Conservation (phyloP, 2,888 invertebrate genomes). For the Eurytoma californica region DNA sequence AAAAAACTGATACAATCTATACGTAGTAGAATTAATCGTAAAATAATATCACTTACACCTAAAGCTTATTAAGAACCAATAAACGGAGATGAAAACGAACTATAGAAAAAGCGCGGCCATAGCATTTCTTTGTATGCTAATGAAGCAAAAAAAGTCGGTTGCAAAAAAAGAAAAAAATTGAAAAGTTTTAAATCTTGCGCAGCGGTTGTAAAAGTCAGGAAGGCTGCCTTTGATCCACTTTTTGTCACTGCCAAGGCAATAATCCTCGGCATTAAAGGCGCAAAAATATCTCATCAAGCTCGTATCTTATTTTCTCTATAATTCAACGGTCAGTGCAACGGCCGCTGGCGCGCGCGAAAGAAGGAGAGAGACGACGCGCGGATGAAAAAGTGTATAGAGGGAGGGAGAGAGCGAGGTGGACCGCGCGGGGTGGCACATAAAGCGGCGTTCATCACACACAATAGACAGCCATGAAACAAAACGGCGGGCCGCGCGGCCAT, state of each 20-base stretch:
- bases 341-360: neutral
- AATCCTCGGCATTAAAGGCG: slow-evolving; percentile 32
- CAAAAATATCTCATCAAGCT: slow-evolving; percentile 49
- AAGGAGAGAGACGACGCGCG: slow-evolving; percentile 11
- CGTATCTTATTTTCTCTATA: slow-evolving; percentile 50
- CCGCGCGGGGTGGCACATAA: slow-evolving; percentile 66
- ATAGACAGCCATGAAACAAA: slow-evolving; percentile 73
- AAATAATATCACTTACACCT: neutral
- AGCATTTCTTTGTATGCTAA: slow-evolving; percentile 49
- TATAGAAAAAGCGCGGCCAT: slow-evolving; percentile 13
- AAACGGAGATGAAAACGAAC: slow-evolving; percentile 4
- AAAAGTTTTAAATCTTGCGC: slow-evolving; percentile 43
- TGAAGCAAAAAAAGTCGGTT: neutral
- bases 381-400: slow-evolving; percentile 27
- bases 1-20: too few relatives aligned
- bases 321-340: slow-evolving; percentile 21
- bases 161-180: slow-evolving; percentile 18
- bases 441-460: slow-evolving; percentile 72
- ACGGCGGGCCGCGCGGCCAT: slow-evolving; percentile 70
- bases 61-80: slow-evolving; percentile 18
- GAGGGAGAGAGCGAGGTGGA: slow-evolving; percentile 42
- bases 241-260: slow-evolving; percentile 34
- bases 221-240: slow-evolving; percentile 39
- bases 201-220: slow-evolving; percentile 37
- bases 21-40: too few relatives aligned